Base-by-base conservation (phyloP, 1,140 invertebrate species). In the Euura lappo region DNA sequence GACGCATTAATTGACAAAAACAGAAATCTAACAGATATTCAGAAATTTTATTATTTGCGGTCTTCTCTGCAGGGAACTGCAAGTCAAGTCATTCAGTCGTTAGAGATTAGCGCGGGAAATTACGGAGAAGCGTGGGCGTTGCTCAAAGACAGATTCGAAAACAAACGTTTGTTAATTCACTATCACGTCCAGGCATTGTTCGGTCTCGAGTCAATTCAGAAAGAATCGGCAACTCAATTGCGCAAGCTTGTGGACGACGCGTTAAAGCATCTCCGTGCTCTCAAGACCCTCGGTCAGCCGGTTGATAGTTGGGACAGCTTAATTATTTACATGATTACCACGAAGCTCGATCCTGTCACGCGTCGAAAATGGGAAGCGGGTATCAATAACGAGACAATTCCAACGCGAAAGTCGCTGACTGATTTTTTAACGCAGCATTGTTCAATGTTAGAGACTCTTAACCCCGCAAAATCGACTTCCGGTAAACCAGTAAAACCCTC, bases 231-330 rank as follows among this genome's bases (percentile, higher is more conserved):
- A 11, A 11, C 6, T 10, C 65, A 66, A 4, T 77, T 86, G 68
- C 78, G 85, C 73, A 67, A 67, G 10, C 65, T 88, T 68, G 70
- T 86, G 6, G 83, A 86, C 72, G 77, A 72, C 28, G 72, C 82
- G 6, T 78, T 74, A 6, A 82, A 81, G 68, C 79, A 81, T 78
- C 6, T 86, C 44, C 75, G 77, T 47, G 80, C 78, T 7, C 77
- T 86, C 28, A 77, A 79, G 69, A 76, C 74, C 68, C 68, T 85
- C 70, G 70, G 78, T 6, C 72, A 79, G 68, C 73, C 77, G 7
- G 73, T 78, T 7, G 80, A 84, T 8, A 69, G 75, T 65, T 85
- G 80, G 81, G 82, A 83, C 75, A 73, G 78, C 0, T 43, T 84
- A 45, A 74, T 85, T 44, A 76, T 86, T 71, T 73, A 79, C 75